phyloP scores from a whole-genome alignment of 1,140 invertebrate genomes.

The Orchestia grillus region DNA sequence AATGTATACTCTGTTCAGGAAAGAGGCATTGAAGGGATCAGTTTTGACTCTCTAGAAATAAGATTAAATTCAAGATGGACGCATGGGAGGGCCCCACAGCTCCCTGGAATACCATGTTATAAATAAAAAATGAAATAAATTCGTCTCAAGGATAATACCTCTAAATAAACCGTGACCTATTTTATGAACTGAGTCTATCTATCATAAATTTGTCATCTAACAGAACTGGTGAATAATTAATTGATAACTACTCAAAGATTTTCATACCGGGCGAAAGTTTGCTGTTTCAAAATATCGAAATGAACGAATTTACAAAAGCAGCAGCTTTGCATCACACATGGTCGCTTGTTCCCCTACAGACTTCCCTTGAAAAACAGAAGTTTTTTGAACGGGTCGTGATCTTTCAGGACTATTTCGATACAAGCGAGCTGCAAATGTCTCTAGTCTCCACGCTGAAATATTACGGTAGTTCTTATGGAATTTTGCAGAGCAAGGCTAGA shows the following conservation, averaged over 20 bases:
- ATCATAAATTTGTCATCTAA: no score
- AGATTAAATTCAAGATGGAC: no score
- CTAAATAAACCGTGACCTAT: no score
- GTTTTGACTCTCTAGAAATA: no score
- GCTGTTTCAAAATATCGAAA: neutral
- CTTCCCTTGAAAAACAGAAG: neutral
- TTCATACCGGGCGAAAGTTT: neutral
- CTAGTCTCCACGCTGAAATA: neutral
- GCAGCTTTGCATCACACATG: neutral
- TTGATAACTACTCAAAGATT: neutral
- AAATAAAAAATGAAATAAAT: no score
- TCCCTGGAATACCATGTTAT: no score
- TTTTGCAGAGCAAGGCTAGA: neutral
- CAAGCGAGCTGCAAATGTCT: neutral
- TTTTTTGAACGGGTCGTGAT: neutral
- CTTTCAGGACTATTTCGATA: neutral
- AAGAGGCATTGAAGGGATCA: no score
- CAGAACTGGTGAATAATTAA: neutral
- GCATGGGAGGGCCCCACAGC: no score
- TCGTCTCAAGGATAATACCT: no score
- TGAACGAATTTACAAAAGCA: neutral
- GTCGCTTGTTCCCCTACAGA: neutral
- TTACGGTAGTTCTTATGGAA: neutral
- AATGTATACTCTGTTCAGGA: no score
- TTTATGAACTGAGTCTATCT: no score